A percentile compares a stretch with the other conserved stretches of the same genome.
phyloP scores from a whole-genome alignment of 2,113 vertebrate species.

The Gyps fulvus region DNA sequence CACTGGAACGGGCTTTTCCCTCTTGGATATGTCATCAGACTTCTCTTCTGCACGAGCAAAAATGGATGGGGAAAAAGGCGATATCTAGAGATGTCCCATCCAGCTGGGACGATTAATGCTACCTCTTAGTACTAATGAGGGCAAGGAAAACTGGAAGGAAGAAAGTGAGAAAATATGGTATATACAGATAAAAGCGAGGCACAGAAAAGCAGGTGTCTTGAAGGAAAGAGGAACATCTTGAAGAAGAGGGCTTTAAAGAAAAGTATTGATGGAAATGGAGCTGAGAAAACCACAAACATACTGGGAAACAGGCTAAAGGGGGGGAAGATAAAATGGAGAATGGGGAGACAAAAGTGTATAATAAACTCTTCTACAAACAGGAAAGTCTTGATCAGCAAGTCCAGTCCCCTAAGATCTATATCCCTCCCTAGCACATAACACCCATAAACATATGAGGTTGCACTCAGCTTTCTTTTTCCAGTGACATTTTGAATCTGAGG shows the following conservation, averaged over 20 bases:
- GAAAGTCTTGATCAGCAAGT: neutral
- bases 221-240: neutral
- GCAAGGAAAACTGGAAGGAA: neutral
- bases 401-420: fast-evolving
- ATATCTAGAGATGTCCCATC: neutral
- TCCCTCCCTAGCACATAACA: fast-evolving
- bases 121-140: neutral
- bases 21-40: neutral
- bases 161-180: too few species aligned
- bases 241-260: neutral
- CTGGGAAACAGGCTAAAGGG: neutral
- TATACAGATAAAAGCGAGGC: neutral
- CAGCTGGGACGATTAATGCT: neutral
- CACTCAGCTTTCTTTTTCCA: neutral
- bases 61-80: neutral
- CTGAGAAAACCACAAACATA: neutral
- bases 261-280: fast-evolving
- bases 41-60: too few species aligned
- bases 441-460: fast-evolving
- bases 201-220: fast-evolving
- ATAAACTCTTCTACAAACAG: neutral
- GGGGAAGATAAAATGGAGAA: neutral
- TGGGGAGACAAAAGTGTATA: fast-evolving
- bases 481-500: neutral
- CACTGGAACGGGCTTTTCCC: too few species aligned